Evolutionary conservation across 2,888 invertebrate species (phyloP).

Genomic region (Aromia moschata): DNA sequence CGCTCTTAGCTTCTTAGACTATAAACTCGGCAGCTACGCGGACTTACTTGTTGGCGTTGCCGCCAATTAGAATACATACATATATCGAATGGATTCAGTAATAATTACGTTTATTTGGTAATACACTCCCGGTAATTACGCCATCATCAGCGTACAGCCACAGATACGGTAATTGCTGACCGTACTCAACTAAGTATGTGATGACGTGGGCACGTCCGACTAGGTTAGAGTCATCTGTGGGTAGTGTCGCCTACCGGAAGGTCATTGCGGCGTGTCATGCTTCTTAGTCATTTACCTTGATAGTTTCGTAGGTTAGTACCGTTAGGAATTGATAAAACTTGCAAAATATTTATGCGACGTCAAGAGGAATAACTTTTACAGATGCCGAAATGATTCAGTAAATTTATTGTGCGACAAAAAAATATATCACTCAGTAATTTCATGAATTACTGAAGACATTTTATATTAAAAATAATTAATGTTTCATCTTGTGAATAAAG

Average conservation of each 20-base stretch:
- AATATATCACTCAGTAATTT: too few species aligned
- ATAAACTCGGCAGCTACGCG: too few species aligned
- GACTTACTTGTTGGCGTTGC: slow-evolving; percentile 1
- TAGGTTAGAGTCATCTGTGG: slow-evolving; percentile 10
- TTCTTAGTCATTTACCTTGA: not conserved
- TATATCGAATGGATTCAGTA: slow-evolving; percentile 14
- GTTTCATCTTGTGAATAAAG: too few species aligned
- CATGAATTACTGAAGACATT: too few species aligned
- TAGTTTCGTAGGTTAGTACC: not conserved
- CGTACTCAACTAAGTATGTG: slow-evolving; percentile 16
- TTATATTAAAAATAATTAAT: too few species aligned
- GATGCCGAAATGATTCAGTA: too few species aligned
- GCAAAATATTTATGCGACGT: too few species aligned
- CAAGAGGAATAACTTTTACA: too few species aligned
- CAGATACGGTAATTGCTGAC: slow-evolving; percentile 12
- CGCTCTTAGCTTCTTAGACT: too few species aligned
- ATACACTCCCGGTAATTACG: slow-evolving; percentile 17
- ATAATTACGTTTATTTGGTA: slow-evolving; percentile 21
- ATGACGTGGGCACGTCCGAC: slow-evolving; percentile 8
- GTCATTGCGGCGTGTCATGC: not conserved
- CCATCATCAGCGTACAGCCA: slow-evolving; percentile 12
- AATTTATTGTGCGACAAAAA: too few species aligned
- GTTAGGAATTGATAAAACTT: too few species aligned
- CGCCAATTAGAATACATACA: slow-evolving; percentile 4
- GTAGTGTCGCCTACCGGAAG: slow-evolving; percentile 12